Evolutionary conservation across 2,113 vertebrate species (phyloP), one percentile per base, ranked within the genome.

Genomic region (Burhinus bistriatus): DNA sequence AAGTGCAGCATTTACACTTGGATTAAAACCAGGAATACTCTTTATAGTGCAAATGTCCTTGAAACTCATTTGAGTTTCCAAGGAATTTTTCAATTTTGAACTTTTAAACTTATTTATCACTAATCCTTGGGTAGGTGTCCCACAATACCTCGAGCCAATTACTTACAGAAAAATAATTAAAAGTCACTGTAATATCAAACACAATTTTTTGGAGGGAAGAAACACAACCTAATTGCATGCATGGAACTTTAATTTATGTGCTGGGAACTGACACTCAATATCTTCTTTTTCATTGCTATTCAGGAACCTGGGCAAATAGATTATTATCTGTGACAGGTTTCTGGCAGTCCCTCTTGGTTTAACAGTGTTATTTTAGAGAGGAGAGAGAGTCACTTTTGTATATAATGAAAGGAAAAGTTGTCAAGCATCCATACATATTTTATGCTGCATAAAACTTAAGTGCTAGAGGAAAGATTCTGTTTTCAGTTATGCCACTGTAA

Each of bases 281-380:
- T 93, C 92, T 87, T 87, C 75, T 89, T 81, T 92, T 94, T 89
- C 92, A 83, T 83, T 88, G 55, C 87, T 94, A 69, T 94, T 97
- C 86, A 94, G 55, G 58, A 94, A 80, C 64, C 52, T 88, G 36
- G 69, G 54, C 83, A 96, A 95, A 95, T 64, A 95, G 89, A 91
- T 95, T 95, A 96, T 93, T 96, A 94, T 95, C 91, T 93, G 44
- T 92, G 91, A 96, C 93, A 97, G 91, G 20, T 95, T 95, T 89
- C 89, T 96, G 91, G 80, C 95, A 97, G 87, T 87, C 94, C 68
- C 87, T 89, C 89, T 81, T 95, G 91, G 66, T 95, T 95, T 97
- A 93, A 87, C 86, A 94, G 83, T 71, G 88, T 92, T 95, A 89
- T 95, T 94, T 94, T 85, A 95, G 83, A 91, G 61, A 91, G 76